Evolutionary conservation across 2,113 vertebrate genomes (phyloP).

Genomic region (Falcunculus frontatus): DNA sequence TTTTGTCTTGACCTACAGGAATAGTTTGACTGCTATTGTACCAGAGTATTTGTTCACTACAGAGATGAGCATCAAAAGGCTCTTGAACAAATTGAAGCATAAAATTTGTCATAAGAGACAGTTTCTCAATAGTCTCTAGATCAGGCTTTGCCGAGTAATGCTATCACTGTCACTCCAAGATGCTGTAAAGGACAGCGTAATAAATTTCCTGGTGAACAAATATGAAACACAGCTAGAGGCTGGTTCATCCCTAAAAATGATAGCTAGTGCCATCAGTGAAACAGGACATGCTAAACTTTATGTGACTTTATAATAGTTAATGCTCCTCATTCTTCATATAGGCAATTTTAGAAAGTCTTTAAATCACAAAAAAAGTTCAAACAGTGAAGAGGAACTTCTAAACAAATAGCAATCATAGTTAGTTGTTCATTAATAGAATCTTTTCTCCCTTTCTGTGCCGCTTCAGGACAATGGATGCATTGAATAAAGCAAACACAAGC

Average conservation of each 20-base stretch:
- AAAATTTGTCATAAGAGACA: not conserved
- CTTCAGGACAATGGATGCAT: conserved; percentile 72
- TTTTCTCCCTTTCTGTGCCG: not conserved
- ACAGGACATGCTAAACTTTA: not conserved
- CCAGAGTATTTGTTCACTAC: not conserved
- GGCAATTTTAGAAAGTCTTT: not conserved
- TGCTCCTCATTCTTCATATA: not conserved
- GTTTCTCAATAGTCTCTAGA: not conserved
- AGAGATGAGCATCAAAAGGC: not conserved
- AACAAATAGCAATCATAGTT: not conserved
- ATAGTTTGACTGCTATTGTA: not conserved
- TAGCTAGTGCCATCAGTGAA: not conserved
- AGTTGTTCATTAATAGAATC: not conserved
- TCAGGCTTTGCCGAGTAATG: not conserved
- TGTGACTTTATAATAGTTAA: not conserved
- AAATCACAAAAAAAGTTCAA: not conserved
- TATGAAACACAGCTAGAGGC: not conserved
- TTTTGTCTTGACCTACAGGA: not conserved
- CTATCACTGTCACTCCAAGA: not conserved
- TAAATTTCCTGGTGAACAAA: not conserved
- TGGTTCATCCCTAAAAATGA: not conserved
- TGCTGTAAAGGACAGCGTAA: not conserved
- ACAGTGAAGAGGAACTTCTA: not conserved
- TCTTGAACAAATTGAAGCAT: not conserved
- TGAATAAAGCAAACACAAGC: conserved; percentile 74